Base-by-base conservation (phyloP, 2,797 vertebrate species). In the Chromobotia macracanthus region DNA sequence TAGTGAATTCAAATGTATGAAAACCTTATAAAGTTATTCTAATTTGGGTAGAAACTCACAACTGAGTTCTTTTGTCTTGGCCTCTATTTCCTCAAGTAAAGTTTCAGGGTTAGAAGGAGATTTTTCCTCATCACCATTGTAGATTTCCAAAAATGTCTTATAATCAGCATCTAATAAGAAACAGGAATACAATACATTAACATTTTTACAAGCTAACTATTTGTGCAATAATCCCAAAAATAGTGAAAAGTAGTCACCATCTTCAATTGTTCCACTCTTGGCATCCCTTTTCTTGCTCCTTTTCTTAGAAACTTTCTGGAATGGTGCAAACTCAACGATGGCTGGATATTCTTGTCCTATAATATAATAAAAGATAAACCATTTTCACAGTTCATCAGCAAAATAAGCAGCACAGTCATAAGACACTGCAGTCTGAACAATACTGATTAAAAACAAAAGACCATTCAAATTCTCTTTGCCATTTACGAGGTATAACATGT, bases 251-350 rank as follows among this genome's bases (percentile, higher is more conserved):
- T 12, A 53, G 31, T 90, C 92, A 98, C 97, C 97, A 88, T 99
- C 97, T 82, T 93, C 91, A 1, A 99, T 97, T 68, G 97, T 98
- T 84, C 98, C 98, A 89, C 92, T 95, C 92, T 99, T 99, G 70
- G 95, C 94, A 88, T 99, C 98, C 87, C 93, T 99, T 86, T 98
- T 99, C 92, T 99, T 99, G 83, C 60, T 96, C 90, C 94, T 98
- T 94, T 97, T 99, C 91, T 99, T 99, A 86, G 97, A 93, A 85
- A 95, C 93, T 93, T 99, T 99, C 91, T 99, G 97, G 92, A 99
- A 99, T 80, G 98, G 98, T 69, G 98, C 97, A 93, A 99, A 99
- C 90, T 99, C 97, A 84, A 99, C 97, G 72, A 99, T 88, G 41
- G 98, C 98, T 84, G 97, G 91, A 87, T 98, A 99, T 89, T 99